Percentiles rank a stretch among this genome's conserved stretches.
These are phyloP conservation scores for Alectoris magna DNA, from an alignment of 2,797 vertebrate species.

Conservation along the genomic window DNA sequence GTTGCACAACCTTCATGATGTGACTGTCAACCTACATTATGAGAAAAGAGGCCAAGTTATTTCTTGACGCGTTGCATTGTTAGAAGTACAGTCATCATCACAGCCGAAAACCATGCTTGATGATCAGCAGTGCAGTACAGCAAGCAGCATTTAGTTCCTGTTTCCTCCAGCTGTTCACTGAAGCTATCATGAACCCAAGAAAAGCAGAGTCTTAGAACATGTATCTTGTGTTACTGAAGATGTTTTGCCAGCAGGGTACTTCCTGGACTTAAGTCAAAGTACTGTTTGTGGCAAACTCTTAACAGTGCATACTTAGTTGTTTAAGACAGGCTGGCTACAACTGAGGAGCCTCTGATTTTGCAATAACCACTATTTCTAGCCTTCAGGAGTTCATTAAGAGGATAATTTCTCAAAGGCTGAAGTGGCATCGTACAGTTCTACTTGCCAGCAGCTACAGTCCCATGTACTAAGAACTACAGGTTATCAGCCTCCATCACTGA, in stretches of 20 bases:
- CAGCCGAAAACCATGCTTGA: no score
- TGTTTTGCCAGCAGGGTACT: neutral
- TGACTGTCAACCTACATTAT: slow-evolving; percentile 88
- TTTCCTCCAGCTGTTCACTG: neutral
- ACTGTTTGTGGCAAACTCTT: neutral
- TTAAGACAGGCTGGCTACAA: no score
- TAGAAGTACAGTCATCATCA: neutral
- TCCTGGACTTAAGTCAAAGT: neutral
- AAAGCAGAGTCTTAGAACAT: neutral
- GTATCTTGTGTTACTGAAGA: neutral
- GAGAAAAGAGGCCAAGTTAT: neutral
- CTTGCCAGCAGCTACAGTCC: neutral
- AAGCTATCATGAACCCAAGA: neutral
- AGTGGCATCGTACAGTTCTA: neutral
- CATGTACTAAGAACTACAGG: accelerated
- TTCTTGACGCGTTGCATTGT: neutral
- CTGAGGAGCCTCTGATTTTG: neutral
- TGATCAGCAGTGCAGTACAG: neutral
- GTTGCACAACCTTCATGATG: slow-evolving; percentile 97
- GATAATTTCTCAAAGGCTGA: neutral
- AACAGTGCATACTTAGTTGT: accelerated
- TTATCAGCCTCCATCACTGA: accelerated
- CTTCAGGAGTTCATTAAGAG: neutral
- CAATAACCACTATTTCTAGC: neutral
- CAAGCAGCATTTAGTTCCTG: neutral